These are phyloP conservation scores for Cyanistes caeruleus DNA, from an alignment of 2,113 vertebrate genomes.

Conservation along the genomic window DNA sequence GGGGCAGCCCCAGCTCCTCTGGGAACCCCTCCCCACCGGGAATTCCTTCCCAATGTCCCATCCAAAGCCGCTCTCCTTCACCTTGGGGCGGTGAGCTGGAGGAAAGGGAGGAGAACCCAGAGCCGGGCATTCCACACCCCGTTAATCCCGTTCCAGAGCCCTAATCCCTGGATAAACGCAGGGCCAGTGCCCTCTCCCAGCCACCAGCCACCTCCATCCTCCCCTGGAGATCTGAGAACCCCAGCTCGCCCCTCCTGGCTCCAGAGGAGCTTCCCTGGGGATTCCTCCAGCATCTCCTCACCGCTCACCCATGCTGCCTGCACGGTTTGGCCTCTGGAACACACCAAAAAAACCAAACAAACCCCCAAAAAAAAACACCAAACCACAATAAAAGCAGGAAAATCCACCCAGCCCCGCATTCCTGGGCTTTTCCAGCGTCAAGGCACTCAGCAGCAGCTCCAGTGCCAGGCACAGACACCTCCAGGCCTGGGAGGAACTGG, in stretches of 20 bases:
- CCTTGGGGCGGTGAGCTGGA: not conserved
- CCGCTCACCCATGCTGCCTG: fast-evolving
- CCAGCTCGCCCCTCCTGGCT: not conserved
- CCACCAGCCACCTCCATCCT: no score
- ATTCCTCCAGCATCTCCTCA: not conserved
- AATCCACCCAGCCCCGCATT: not conserved
- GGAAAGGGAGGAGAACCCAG: not conserved
- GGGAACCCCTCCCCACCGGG: no score
- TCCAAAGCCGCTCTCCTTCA: not conserved
- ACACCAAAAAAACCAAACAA: not conserved
- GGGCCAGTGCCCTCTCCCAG: no score
- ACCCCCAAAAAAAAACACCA: no score
- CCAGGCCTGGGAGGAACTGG: not conserved
- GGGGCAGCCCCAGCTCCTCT: no score
- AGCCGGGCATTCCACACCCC: not conserved
- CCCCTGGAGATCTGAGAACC: no score
- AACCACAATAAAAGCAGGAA: not conserved
- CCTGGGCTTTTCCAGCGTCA: not conserved
- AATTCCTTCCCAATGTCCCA: not conserved
- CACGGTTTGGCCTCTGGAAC: not conserved
- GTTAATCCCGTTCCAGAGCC: no score
- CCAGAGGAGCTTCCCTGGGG: not conserved
- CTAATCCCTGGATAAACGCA: no score
- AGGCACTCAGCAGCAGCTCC: not conserved
- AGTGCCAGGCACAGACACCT: not conserved